Conservation (phyloP, 1,140 invertebrate species). For the Diorhabda sublineata region DNA sequence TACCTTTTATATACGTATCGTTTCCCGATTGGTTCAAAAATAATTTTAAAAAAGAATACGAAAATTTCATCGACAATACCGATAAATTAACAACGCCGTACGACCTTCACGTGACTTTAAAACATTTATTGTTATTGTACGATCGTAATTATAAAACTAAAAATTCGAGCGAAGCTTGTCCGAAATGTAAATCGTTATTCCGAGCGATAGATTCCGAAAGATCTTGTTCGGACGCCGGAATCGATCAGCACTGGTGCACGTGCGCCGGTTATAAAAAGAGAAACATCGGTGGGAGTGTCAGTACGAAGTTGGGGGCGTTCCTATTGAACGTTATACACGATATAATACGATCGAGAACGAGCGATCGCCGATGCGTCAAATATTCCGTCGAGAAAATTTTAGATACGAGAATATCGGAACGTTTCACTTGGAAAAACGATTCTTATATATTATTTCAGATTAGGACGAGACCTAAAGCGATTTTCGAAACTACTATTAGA, state of each 20-base stretch:
- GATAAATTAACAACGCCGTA: conserved; percentile 66
- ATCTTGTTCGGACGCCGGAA: conserved; percentile 67
- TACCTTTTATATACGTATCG: conserved; percentile 73
- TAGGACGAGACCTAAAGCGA: conserved; percentile 31
- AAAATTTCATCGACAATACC: conserved; percentile 61
- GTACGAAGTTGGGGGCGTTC: conserved; percentile 48
- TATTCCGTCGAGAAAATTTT: conserved; percentile 26
- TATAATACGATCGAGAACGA: conserved; percentile 44
- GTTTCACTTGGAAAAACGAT: conserved; percentile 27
- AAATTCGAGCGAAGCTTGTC: conserved; percentile 52
- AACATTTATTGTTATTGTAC: conserved; percentile 46
- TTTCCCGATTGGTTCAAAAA: conserved; percentile 64
- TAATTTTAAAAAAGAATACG: conserved; percentile 53
- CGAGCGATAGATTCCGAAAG: conserved; percentile 57
- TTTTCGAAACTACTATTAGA: conserved; percentile 34
- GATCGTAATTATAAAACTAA: conserved; percentile 44
- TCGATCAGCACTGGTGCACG: conserved; percentile 74
- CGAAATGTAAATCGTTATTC: conserved; percentile 65
- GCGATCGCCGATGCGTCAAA: conserved; percentile 48
- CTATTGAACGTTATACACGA: conserved; percentile 45
- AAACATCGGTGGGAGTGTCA: conserved; percentile 44
- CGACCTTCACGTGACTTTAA: conserved; percentile 65
- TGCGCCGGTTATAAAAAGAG: conserved; percentile 55
- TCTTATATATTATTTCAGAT: conserved; percentile 29
- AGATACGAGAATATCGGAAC: conserved; percentile 21